Evolutionary conservation across 1,140 invertebrate species (phyloP).

Genomic region (Saccostrea glomerata): DNA sequence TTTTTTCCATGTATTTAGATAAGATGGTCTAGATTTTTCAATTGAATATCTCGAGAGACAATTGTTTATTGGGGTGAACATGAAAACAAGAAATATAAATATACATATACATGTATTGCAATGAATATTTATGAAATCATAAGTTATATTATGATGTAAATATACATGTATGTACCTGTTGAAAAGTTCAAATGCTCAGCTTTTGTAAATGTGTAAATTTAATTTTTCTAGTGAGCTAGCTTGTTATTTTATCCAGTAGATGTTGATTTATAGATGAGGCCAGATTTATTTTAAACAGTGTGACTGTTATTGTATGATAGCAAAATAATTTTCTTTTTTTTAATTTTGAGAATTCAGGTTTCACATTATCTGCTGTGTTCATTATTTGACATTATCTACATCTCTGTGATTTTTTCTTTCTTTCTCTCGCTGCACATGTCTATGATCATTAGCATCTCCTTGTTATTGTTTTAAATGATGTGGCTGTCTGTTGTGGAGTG

Average conservation of each 20-base stretch:
- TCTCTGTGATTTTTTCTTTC: conserved; percentile 14
- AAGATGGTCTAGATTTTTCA: too few relatives aligned
- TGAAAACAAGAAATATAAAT: background rate
- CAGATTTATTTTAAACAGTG: conserved; percentile 9
- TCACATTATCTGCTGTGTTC: conserved; percentile 30
- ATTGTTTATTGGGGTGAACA: background rate
- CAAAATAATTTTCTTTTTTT: background rate
- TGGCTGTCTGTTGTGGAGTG: background rate
- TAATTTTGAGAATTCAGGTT: conserved; percentile 13
- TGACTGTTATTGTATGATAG: background rate
- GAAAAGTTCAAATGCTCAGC: conserved; percentile 23
- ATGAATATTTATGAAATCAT: background rate
- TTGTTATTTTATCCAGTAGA: conserved; percentile 20
- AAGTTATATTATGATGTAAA: conserved; percentile 25
- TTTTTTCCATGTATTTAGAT: background rate
- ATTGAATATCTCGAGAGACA: background rate
- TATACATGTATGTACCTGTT: background rate
- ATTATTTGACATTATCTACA: conserved; percentile 13
- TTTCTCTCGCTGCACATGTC: background rate
- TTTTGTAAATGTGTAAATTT: conserved; percentile 27
- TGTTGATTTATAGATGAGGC: background rate
- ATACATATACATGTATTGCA: background rate
- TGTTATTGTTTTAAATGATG: background rate
- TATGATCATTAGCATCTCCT: background rate
- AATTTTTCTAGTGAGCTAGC: conserved; percentile 10